Conservation (phyloP, 2,797 vertebrate species). For the Perodicticus potto region DNA sequence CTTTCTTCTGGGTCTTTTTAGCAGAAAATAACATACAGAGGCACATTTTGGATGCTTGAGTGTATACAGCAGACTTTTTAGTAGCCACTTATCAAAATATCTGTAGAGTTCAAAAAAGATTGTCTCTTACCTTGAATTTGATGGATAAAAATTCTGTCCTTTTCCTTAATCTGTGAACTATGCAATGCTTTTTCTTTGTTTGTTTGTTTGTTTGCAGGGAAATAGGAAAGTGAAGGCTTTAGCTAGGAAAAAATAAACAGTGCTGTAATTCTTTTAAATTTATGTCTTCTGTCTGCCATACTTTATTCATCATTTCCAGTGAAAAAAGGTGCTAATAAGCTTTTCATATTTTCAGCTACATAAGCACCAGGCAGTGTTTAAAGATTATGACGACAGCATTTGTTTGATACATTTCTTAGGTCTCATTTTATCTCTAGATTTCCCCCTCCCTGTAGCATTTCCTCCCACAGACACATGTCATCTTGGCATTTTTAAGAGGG, state of each 20-base stretch:
- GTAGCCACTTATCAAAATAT: background rate
- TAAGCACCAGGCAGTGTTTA: slow-evolving; percentile 18
- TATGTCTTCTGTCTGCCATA: background rate
- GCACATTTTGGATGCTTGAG: background rate
- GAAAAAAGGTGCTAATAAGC: background rate
- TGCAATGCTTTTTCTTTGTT: background rate
- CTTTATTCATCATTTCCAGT: background rate
- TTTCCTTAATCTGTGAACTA: background rate
- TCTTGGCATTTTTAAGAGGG: slow-evolving; percentile 11
- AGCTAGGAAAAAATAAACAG: slow-evolving; percentile 24
- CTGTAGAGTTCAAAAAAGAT: background rate
- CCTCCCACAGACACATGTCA: background rate
- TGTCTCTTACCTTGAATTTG: background rate
- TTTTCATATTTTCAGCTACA: background rate
- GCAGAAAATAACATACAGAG: background rate
- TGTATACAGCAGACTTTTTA: background rate
- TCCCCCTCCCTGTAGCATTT: background rate
- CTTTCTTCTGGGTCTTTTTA: background rate
- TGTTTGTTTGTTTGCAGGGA: background rate
- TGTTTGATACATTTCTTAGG: background rate
- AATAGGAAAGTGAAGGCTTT: slow-evolving; percentile 34
- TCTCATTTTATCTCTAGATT: slow-evolving; percentile 22
- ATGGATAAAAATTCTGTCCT: background rate
- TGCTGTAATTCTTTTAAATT: slow-evolving; percentile 42
- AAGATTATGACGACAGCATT: slow-evolving; percentile 35